Percentiles rank a stretch among this genome's conserved stretches.
phyloP scores from a whole-genome alignment of 2,113 vertebrate genomes.

The Maccullochella peelii region DNA sequence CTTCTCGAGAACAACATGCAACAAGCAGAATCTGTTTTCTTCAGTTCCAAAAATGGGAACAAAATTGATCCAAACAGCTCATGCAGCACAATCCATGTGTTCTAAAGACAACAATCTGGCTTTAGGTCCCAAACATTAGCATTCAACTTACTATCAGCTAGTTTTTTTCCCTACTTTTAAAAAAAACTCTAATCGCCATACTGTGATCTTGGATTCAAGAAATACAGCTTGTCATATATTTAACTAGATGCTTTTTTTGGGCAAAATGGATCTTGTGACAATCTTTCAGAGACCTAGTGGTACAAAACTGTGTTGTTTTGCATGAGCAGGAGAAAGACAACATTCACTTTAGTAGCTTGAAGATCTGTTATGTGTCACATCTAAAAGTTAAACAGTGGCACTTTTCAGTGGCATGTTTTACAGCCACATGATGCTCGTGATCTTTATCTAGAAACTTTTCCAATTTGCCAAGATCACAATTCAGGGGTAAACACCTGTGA shows the following conservation, averaged over 20 bases:
- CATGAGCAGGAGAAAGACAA: background rate
- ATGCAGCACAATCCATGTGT: background rate
- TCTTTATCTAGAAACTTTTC: background rate
- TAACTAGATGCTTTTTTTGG: no score
- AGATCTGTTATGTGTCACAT: background rate
- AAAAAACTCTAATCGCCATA: background rate
- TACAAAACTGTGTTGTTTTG: no score
- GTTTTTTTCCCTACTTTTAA: background rate
- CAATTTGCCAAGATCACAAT: background rate
- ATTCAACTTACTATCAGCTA: background rate
- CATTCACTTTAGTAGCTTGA: background rate
- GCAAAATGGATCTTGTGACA: no score
- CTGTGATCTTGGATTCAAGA: background rate
- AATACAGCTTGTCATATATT: background rate
- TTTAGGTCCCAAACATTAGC: background rate
- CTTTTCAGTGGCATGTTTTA: background rate
- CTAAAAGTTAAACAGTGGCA: background rate
- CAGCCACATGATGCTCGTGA: background rate
- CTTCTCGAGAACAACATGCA: background rate
- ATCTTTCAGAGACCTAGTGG: background rate
- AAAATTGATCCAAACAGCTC: background rate
- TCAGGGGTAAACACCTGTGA: constrained; percentile 18
- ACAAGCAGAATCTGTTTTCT: background rate
- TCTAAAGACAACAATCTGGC: background rate
- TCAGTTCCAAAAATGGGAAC: background rate